These are phyloP conservation scores for Atta cephalotes DNA, from an alignment of 1,140 invertebrate genomes.

Conservation along the genomic window DNA sequence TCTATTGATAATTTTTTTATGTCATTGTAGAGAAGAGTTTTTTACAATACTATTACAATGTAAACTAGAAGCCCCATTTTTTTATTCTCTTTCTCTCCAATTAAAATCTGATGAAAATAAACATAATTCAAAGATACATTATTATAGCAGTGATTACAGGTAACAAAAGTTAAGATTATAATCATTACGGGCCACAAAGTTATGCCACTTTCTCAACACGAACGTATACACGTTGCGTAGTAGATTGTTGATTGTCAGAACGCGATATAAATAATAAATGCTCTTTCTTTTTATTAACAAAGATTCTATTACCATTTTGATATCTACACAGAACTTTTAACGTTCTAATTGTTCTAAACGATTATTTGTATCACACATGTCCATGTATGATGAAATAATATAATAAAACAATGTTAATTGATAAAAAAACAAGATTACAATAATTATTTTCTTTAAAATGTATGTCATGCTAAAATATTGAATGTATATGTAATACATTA, in stretches of 20 bases:
- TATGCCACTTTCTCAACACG: constrained; percentile 50
- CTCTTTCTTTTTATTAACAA: constrained; percentile 25
- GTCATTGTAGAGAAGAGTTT: neutral
- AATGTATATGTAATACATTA: neutral
- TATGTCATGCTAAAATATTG: neutral
- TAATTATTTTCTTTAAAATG: neutral
- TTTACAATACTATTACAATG: constrained; percentile 15
- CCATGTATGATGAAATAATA: neutral
- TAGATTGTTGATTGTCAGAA: constrained; percentile 27
- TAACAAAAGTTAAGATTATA: constrained; percentile 53
- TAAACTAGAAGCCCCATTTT: constrained; percentile 45
- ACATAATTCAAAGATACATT: constrained; percentile 51
- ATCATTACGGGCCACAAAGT: constrained; percentile 43
- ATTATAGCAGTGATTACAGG: constrained; percentile 51
- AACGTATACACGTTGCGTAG: constrained; percentile 49
- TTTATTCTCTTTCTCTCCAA: constrained; percentile 23
- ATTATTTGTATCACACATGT: neutral
- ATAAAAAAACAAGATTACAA: neutral
- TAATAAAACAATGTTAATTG: neutral
- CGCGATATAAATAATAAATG: constrained; percentile 58
- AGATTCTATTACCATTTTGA: constrained; percentile 28
- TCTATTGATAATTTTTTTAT: constrained; percentile 33
- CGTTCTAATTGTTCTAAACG: constrained; percentile 12
- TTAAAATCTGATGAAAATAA: constrained; percentile 49
- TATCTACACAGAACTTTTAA: constrained; percentile 12